These are phyloP conservation scores for Pharmacophagus antenor DNA, from an alignment of 2,888 invertebrate species.

Conservation along the genomic window DNA sequence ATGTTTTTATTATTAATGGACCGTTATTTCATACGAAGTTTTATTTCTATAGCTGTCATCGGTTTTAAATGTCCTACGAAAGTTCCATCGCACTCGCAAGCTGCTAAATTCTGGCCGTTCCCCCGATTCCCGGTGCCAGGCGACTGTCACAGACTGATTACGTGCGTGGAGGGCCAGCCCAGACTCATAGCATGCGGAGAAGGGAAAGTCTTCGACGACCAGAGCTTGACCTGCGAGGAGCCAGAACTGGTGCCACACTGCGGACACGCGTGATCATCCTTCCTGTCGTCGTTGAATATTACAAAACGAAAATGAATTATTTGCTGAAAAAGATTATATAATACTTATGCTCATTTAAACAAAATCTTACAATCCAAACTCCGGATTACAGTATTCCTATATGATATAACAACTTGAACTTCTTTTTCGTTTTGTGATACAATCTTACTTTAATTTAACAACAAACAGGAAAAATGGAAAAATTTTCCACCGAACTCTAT, in stretches of 20 bases:
- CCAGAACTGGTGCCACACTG: constrained; percentile 82
- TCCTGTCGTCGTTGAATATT: constrained; percentile 39
- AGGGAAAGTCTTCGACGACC: constrained; percentile 92
- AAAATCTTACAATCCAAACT: not conserved
- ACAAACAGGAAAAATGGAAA: constrained; percentile 45
- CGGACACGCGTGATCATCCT: constrained; percentile 57
- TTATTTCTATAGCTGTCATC: constrained; percentile 85
- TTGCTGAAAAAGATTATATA: not conserved
- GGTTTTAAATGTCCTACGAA: constrained; percentile 96
- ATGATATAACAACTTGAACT: not conserved
- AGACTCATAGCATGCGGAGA: constrained; percentile 93
- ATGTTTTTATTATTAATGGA: too few species aligned
- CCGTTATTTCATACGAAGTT: too few species aligned
- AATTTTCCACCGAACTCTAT: constrained; percentile 58
- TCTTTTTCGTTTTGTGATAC: constrained; percentile 64
- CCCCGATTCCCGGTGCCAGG: constrained; percentile 94
- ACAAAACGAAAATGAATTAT: constrained; percentile 55
- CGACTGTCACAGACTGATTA: constrained; percentile 92
- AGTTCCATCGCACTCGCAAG: constrained; percentile 88
- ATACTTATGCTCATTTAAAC: not conserved
- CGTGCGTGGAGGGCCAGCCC: constrained; percentile 94
- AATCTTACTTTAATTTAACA: constrained; percentile 45
- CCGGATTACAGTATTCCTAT: not conserved
- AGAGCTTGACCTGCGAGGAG: constrained; percentile 91
- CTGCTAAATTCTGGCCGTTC: constrained; percentile 95